A percentile compares a stretch with the other conserved stretches of the same genome.
Conservation (phyloP, 23 tunicate genomes). For the Aplidium turbinatum region DNA sequence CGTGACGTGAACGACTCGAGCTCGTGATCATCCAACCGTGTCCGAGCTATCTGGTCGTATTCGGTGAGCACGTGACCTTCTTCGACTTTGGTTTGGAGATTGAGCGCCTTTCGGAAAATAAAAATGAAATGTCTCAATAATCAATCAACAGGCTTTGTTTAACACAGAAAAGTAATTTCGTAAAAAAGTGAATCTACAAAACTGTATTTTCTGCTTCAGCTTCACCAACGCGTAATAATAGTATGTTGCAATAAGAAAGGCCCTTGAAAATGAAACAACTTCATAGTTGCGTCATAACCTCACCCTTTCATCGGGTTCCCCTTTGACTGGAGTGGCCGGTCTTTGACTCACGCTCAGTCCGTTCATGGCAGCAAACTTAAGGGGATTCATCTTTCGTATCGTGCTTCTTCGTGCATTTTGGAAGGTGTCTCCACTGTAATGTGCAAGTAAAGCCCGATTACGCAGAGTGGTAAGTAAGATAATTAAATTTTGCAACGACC, state of each 20-base stretch:
- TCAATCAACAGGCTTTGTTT: too few relatives aligned
- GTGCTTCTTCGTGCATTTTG: conserved; percentile 71
- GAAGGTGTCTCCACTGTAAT: conserved; percentile 45
- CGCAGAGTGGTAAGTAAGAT: too few relatives aligned
- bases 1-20: conserved; percentile 38
- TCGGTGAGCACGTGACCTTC: conserved; percentile 78
- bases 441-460: too few relatives aligned
- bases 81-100: conserved; percentile 58
- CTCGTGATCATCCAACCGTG: conserved; percentile 23
- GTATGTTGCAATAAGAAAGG: too few relatives aligned
- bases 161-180: too few relatives aligned
- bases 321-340: conserved; percentile 51
- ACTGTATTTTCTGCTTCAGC: too few relatives aligned
- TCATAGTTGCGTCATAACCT: neutral
- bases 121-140: too few relatives aligned
- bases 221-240: too few relatives aligned
- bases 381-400: conserved; percentile 52
- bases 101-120: conserved; percentile 44
- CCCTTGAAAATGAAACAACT: neutral
- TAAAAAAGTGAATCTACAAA: too few relatives aligned
- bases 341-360: conserved; percentile 23
- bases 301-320: conserved; percentile 87
- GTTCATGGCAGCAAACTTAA: conserved; percentile 63
- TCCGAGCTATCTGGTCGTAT: conserved; percentile 56
- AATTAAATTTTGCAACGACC: too few relatives aligned